A percentile compares a stretch with the other conserved stretches of the same genome.
Conservation (phyloP, 1,140 invertebrate species). For the Mamestra configurata region DNA sequence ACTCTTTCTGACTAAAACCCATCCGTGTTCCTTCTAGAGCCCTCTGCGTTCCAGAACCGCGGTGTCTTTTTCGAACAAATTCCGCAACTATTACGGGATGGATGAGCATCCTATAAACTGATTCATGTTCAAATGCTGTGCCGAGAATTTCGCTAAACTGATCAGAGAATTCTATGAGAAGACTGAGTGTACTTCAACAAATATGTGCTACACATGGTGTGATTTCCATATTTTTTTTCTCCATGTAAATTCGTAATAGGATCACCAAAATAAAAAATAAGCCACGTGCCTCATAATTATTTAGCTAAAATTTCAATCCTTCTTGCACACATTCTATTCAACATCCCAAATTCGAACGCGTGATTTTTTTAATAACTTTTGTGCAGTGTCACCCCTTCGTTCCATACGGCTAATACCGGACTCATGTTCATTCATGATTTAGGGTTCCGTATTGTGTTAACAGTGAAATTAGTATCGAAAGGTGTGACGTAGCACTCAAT, state of each 20-base stretch:
- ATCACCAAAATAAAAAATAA: not conserved
- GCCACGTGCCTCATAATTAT: slow-evolving; percentile 22
- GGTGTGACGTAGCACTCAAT: slow-evolving; percentile 68
- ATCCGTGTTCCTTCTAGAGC: too few species aligned
- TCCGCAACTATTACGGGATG: too few species aligned
- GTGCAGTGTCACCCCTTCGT: slow-evolving; percentile 61
- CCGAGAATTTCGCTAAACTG: too few species aligned
- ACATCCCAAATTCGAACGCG: not conserved
- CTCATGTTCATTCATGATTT: slow-evolving; percentile 78
- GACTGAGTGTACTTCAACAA: too few species aligned
- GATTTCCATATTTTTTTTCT: too few species aligned
- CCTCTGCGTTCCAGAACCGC: too few species aligned
- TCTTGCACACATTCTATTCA: not conserved
- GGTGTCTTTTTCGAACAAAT: too few species aligned
- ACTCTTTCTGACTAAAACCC: too few species aligned
- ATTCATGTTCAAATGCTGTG: too few species aligned
- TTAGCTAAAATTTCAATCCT: not conserved
- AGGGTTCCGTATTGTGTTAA: slow-evolving; percentile 70
- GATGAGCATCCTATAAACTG: too few species aligned
- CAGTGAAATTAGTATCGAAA: slow-evolving; percentile 74
- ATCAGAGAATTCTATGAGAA: too few species aligned
- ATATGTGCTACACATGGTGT: too few species aligned
- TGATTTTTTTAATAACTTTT: slow-evolving; percentile 63
- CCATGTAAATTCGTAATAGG: not conserved
- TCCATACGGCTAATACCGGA: slow-evolving; percentile 56